Base-by-base conservation (phyloP, 2,797 vertebrate species). In the Champsocephalus gunnari region DNA sequence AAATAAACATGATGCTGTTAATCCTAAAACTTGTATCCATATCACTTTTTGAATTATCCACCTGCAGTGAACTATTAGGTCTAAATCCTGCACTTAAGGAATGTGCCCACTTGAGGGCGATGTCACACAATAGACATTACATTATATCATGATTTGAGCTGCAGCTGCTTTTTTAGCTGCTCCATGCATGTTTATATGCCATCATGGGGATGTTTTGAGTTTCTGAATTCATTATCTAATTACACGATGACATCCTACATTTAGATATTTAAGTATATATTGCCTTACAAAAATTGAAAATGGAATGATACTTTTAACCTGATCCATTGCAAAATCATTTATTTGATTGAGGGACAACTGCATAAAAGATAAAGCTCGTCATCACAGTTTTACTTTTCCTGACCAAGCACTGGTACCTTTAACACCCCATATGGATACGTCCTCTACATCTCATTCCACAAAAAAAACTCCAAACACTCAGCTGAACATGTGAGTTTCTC, bases 51-150 rank as follows among this genome's bases (percentile, higher is more conserved):
- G 34, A 38, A 38, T 38, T 38, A 38, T 38, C 34, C 34, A 38
- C 34, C 34, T 38, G 34, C 34, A 38, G 34, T 38, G 34, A 38
- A 38, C 34, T 6, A 38, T 38, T 7, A 38, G 8, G 34, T 38
- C 8, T 38, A 38, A 8, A 38, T 21, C 6, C 12, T 77, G 76
- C 62, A 81, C 34, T 83, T 50, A 41, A 38, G 13, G 2, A 0
- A 49, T 50, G 11, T 16, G 7, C 71, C 83, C 87, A 81, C 74
- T 73, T 68, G 87, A 84, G 83, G 81, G 73, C 84, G 75, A 34
- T 77, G 49, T 70, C 19, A 64, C 47, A 81, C 68, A 73, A 58
- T n/a, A 34, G 3, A 51, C 5, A 13, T 41, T 0, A 3, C 44
- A 62, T 5, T 9, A 16, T 34, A 19, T 57, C n/a, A 49, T 47